Conservation (phyloP, 64 coral and sea anemone genomes). For the Platygyra sinensis region DNA sequence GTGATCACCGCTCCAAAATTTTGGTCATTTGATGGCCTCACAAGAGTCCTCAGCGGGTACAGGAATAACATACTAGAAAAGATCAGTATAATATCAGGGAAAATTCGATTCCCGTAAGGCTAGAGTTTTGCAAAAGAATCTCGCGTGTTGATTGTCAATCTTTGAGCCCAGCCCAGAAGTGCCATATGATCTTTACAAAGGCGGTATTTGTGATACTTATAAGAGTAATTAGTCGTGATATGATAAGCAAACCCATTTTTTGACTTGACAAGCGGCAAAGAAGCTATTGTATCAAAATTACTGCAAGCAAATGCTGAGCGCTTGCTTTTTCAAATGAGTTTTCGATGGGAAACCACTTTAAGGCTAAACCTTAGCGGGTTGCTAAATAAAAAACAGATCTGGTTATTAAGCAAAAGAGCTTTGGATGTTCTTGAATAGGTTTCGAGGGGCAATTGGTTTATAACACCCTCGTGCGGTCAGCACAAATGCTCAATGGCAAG, state of each 20-base stretch:
- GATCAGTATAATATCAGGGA: background rate
- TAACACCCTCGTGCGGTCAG: conserved; percentile 27
- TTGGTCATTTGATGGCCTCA: background rate
- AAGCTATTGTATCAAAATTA: background rate
- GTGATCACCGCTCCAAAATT: background rate
- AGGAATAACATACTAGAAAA: background rate
- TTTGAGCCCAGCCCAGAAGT: conserved; percentile 8
- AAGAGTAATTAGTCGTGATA: conserved; percentile 32
- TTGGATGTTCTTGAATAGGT: conserved; percentile 27
- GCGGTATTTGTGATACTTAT: conserved; percentile 31
- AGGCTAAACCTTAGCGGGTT: background rate
- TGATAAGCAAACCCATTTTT: background rate
- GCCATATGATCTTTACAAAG: conserved; percentile 30
- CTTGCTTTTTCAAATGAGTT: background rate
- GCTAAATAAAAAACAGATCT: conserved; percentile 15
- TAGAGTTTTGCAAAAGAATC: background rate
- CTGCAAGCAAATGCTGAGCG: background rate
- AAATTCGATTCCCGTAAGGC: background rate
- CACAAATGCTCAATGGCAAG: background rate
- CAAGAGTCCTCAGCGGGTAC: background rate
- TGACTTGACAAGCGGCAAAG: background rate
- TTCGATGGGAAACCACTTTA: conserved; percentile 12
- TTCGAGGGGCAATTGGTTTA: conserved; percentile 27
- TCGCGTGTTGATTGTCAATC: conserved; percentile 35
- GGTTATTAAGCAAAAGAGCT: background rate